Evolutionary conservation across 2,113 vertebrate genomes (phyloP), one percentile per base, ranked within the genome.

Genomic region (Perca flavescens): DNA sequence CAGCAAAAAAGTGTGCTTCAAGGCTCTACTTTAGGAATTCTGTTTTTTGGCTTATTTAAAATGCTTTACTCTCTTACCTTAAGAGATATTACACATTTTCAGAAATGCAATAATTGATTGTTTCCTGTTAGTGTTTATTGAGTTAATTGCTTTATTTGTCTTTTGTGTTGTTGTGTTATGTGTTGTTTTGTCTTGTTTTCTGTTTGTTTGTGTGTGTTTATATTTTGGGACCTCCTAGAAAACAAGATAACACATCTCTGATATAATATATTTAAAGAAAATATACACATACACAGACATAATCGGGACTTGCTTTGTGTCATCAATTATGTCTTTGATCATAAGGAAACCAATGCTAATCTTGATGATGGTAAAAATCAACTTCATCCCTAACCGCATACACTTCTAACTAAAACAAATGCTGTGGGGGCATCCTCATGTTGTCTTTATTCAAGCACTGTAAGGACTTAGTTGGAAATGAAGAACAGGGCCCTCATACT

Each of bases 401-500:
- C 3, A 31, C n/a, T 15, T 16, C n/a, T 69, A 36, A 21, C 11
- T 21, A 36, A 53, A 53, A 40, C 52, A 56, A 70, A 40, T 2
- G 9, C 28, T 2, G 1, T 9, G 3, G 9, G 12, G 17, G 17
- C 2, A 34, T 16, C 25, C 17, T 50, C 7, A 50, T 61, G 43
- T 49, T 72, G 70, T 61, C 17, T 62, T 62, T 52, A n/a, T 74
- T 34, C 46, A 22, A 22, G 58, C 19, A 25, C 49, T 64, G 22
- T 12, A 6, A 74, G 31, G 61, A 56, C 34, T 46, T 64, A 28
- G 16, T 6, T 34, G 15, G 0, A 21, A 60, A 73, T 63, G 34
- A 63, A 50, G 46, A 72, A 31, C 40, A 72, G 54, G 12, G 22
- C 10, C 16, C 21, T 21, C 2, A 12, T 47, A 21, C 56, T 69